These are phyloP conservation scores for Pomatorhinus ruficollis DNA, from an alignment of 2,113 vertebrate genomes.

Conservation along the genomic window DNA sequence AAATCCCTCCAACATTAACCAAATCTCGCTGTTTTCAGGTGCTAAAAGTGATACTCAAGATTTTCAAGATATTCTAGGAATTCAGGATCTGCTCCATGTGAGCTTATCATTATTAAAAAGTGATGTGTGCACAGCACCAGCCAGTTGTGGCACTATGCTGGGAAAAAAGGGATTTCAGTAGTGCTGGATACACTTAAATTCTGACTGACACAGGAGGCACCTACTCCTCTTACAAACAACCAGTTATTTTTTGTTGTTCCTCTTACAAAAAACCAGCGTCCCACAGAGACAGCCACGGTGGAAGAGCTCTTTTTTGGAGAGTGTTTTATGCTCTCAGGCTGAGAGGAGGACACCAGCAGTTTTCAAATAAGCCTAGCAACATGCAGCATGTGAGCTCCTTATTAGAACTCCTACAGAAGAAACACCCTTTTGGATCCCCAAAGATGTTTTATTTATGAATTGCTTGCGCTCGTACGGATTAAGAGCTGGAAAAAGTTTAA, in stretches of 20 bases:
- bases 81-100: accelerated
- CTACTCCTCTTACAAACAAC: neutral
- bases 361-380: neutral
- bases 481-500: neutral
- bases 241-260: neutral
- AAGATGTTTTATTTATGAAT: neutral
- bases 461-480: accelerated
- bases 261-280: neutral
- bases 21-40: neutral
- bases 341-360: neutral
- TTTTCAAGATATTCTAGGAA: neutral
- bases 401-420: neutral
- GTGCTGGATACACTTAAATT: neutral
- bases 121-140: neutral
- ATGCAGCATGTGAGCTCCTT: neutral
- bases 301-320: neutral
- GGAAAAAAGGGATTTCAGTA: neutral
- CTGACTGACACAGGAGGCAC: neutral
- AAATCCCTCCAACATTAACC: neutral
- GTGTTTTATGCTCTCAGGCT: neutral
- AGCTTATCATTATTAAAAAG: neutral
- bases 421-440: neutral
- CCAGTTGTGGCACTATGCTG: accelerated
- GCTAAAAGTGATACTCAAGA: neutral
- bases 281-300: neutral